phyloP scores from a whole-genome alignment of 2,888 invertebrate genomes.

The Ectropis crepuscularia region DNA sequence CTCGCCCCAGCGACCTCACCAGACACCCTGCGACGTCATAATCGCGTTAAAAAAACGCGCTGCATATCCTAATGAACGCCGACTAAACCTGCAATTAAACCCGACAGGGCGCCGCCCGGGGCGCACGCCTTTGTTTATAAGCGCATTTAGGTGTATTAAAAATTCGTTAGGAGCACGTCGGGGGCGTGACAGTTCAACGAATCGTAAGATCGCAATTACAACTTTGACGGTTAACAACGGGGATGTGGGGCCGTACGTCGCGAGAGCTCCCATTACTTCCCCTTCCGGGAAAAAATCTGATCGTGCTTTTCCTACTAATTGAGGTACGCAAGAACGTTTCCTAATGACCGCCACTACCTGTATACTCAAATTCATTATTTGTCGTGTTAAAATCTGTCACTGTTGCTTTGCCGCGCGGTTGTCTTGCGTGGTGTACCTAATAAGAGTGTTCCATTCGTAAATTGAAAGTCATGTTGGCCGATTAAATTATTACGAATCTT shows the following conservation, averaged over 20 bases:
- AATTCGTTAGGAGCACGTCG: conserved; percentile 67
- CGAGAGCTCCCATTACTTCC: conserved; percentile 64
- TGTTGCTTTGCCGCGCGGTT: conserved; percentile 27
- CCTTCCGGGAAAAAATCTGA: conserved; percentile 63
- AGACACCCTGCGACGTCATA: conserved; percentile 77
- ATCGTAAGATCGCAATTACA: conserved; percentile 76
- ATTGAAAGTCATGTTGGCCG: conserved; percentile 34
- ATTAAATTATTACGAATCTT: conserved; percentile 33
- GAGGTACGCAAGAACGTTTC: conserved; percentile 56
- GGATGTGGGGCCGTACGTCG: conserved; percentile 53
- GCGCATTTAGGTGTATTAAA: conserved; percentile 71
- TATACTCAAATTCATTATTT: conserved; percentile 60
- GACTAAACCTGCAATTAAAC: conserved; percentile 80
- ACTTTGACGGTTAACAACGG: conserved; percentile 63
- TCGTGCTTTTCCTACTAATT: conserved; percentile 65
- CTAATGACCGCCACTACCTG: conserved; percentile 61
- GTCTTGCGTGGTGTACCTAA: conserved; percentile 25
- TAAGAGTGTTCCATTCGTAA: conserved; percentile 39
- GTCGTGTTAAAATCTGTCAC: conserved; percentile 46
- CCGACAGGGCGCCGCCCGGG: conserved; percentile 62
- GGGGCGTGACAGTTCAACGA: conserved; percentile 70
- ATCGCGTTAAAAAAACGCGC: conserved; percentile 81
- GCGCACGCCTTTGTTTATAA: conserved; percentile 66
- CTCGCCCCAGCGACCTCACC: conserved; percentile 75
- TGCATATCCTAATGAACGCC: conserved; percentile 80